phyloP scores from a whole-genome alignment of 2,113 vertebrate genomes.

The Panurus biarmicus region DNA sequence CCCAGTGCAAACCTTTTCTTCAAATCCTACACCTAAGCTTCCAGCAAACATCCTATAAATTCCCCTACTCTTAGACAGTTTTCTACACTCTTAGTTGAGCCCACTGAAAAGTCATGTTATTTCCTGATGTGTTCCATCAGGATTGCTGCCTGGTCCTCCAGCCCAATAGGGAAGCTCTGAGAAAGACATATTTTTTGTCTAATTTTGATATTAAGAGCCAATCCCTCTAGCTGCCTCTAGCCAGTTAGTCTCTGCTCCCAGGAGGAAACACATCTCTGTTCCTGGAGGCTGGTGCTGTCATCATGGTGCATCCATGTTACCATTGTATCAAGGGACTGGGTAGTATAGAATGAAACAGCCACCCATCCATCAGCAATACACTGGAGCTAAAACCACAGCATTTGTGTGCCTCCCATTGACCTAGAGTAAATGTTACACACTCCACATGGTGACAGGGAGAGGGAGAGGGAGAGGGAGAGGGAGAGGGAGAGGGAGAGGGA shows the following conservation, averaged over 20 bases:
- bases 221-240: neutral
- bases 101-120: neutral
- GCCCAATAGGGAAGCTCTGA: neutral
- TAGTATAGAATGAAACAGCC: neutral
- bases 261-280: neutral
- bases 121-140: neutral
- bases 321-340: neutral
- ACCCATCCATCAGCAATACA: neutral
- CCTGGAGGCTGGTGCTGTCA: neutral
- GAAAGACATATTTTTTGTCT: neutral
- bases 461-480: no score
- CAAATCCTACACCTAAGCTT: neutral
- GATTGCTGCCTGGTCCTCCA: neutral
- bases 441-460: no score
- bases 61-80: neutral
- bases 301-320: accelerated
- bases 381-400: neutral
- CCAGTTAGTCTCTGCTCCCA: neutral
- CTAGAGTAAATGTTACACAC: no score
- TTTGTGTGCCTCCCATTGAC: no score
- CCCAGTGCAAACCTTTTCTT: neutral
- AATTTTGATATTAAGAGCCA: neutral
- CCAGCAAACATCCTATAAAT: neutral
- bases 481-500: neutral
- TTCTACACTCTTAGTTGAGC: neutral